phyloP scores from a whole-genome alignment of 2,888 invertebrate genomes.

The Clitarchus hookeri region DNA sequence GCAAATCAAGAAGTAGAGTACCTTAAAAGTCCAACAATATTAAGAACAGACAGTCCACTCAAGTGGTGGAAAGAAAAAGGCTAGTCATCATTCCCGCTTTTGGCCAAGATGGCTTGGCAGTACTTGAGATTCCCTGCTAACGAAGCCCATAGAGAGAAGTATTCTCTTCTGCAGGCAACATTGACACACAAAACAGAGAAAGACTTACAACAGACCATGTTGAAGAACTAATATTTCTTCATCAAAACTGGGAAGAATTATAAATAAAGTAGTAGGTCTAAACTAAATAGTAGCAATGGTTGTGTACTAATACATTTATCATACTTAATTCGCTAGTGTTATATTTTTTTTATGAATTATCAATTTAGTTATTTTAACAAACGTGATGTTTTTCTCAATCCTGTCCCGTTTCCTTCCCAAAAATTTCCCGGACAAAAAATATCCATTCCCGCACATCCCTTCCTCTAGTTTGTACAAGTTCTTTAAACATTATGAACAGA shows the following conservation, averaged over 20 bases:
- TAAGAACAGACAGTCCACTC: not conserved
- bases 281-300: too few relatives aligned
- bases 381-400: too few relatives aligned
- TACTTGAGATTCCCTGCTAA: not conserved
- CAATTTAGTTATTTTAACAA: too few relatives aligned
- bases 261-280: not conserved
- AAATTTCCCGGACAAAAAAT: too few relatives aligned
- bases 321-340: too few relatives aligned
- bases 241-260: not conserved
- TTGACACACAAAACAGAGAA: not conserved
- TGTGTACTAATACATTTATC: too few relatives aligned
- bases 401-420: too few relatives aligned
- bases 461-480: too few relatives aligned
- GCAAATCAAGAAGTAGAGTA: not conserved
- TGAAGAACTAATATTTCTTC: not conserved
- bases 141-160: constrained; percentile 15
- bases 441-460: too few relatives aligned
- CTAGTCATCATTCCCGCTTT: not conserved
- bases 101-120: not conserved
- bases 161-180: not conserved
- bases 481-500: too few relatives aligned
- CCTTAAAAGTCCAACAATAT: not conserved
- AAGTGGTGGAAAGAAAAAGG: constrained; percentile 17
- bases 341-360: too few relatives aligned
- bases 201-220: not conserved